These are phyloP conservation scores for Capra hircus DNA, from an alignment of 2,113 vertebrate genomes.

Conservation along the genomic window DNA sequence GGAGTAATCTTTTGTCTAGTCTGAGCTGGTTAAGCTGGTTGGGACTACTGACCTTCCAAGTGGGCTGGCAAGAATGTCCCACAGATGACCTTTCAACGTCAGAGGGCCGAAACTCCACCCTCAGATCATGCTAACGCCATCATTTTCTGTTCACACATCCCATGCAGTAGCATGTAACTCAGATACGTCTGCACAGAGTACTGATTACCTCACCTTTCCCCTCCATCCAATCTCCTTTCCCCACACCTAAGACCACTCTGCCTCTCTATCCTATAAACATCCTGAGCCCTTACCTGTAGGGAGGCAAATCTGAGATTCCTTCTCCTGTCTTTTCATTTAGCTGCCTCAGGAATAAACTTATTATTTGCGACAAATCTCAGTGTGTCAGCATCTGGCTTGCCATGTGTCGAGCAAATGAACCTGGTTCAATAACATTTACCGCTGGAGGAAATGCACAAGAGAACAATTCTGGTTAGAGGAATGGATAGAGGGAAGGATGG, in stretches of 20 bases:
- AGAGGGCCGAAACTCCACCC: neutral
- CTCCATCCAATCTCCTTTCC: neutral
- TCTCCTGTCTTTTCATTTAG: neutral
- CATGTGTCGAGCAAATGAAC: neutral
- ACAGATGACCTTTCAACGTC: neutral
- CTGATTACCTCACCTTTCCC: neutral
- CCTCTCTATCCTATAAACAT: neutral
- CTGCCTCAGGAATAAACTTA: neutral
- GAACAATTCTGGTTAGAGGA: neutral
- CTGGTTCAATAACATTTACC: neutral
- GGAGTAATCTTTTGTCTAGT: neutral
- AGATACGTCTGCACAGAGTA: neutral
- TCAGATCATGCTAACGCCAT: neutral
- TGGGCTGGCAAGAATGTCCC: neutral
- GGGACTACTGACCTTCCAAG: neutral
- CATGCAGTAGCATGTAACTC: neutral
- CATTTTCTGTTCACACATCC: neutral
- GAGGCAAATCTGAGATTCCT: neutral
- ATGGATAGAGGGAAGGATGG: neutral
- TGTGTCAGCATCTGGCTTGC: neutral
- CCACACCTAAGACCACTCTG: neutral
- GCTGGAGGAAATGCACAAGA: neutral
- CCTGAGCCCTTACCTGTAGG: neutral
- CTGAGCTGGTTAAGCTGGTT: neutral
- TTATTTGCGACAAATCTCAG: neutral